phyloP scores from a whole-genome alignment of 2,113 vertebrate genomes.

The Silurus meridionalis region DNA sequence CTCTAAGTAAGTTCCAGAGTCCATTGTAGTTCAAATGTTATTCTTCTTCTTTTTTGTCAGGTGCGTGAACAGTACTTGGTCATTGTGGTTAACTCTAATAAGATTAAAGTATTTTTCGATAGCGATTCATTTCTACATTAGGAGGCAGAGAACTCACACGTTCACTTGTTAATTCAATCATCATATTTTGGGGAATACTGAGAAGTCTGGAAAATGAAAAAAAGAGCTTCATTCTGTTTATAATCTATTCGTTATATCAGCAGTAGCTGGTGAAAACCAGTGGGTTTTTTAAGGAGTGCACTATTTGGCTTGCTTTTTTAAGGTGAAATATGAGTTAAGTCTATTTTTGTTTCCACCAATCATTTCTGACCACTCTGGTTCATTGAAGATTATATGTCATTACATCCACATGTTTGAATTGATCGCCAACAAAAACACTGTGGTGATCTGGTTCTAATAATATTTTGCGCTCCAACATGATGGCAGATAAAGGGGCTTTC shows the following conservation, averaged over 20 bases:
- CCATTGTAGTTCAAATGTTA: slow-evolving; percentile 77
- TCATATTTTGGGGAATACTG: slow-evolving; percentile 44
- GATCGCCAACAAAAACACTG: slow-evolving; percentile 53
- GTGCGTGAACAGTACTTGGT: slow-evolving; percentile 70
- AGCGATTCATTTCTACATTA: slow-evolving; percentile 73
- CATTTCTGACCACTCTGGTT: slow-evolving; percentile 48
- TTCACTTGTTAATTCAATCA: slow-evolving; percentile 64
- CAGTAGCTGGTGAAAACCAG: slow-evolving; percentile 11
- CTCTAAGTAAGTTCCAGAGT: slow-evolving; percentile 68
- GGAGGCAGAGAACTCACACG: slow-evolving; percentile 59
- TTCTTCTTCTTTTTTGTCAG: slow-evolving; percentile 70
- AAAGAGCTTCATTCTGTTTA: not conserved
- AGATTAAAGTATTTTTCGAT: slow-evolving; percentile 74
- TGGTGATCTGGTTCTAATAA: slow-evolving; percentile 73
- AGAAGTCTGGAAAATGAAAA: slow-evolving; percentile 31
- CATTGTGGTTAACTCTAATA: slow-evolving; percentile 73
- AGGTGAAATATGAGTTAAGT: slow-evolving; percentile 40
- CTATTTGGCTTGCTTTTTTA: slow-evolving; percentile 22
- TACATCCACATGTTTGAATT: slow-evolving; percentile 55
- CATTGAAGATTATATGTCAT: slow-evolving; percentile 61
- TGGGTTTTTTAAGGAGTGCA: slow-evolving; percentile 9
- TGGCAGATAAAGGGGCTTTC: slow-evolving; percentile 70
- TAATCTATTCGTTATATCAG: slow-evolving; percentile 28
- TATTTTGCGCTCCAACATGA: slow-evolving; percentile 60
- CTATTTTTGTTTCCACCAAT: slow-evolving; percentile 24